phyloP scores from a whole-genome alignment of 2,888 invertebrate species.

The Drosophila flavopinicola region DNA sequence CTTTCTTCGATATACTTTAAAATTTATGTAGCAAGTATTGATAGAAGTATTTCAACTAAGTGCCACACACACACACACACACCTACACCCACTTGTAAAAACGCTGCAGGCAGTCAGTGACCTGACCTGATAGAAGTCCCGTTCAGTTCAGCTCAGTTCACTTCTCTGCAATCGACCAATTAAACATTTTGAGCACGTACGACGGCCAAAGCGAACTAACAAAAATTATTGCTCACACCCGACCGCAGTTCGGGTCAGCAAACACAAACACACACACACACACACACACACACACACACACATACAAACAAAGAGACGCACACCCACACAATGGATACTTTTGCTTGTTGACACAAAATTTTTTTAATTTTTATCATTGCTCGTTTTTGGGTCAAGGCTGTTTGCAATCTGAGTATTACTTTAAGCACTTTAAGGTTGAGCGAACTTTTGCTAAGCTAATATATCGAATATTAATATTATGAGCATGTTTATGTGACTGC shows the following conservation, averaged over 20 bases:
- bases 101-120: conserved; percentile 23
- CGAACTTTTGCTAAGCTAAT: conserved; percentile 2
- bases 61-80: conserved; percentile 5
- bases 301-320: neutral
- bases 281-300: conserved; percentile 22
- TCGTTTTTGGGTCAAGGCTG: conserved; percentile 44
- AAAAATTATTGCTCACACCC: conserved; percentile 45
- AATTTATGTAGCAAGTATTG: conserved; percentile 16
- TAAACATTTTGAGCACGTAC: conserved; percentile 65
- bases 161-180: conserved; percentile 48
- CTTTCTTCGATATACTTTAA: neutral
- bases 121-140: neutral
- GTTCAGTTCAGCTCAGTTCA: conserved; percentile 9
- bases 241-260: conserved; percentile 47
- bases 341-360: conserved; percentile 24
- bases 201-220: conserved; percentile 30
- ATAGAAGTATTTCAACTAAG: conserved; percentile 32
- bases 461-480: neutral
- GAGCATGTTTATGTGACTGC: neutral
- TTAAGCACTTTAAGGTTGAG: conserved; percentile 21
- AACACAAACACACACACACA: conserved; percentile 26
- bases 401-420: conserved; percentile 14
- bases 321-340: conserved; percentile 12
- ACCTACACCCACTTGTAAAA: too few species aligned
- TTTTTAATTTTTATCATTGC: conserved; percentile 18